A percentile compares a stretch with the other conserved stretches of the same genome.
Conservation (phyloP, 2,888 invertebrate species). For the Dicroscelio sp. region DNA sequence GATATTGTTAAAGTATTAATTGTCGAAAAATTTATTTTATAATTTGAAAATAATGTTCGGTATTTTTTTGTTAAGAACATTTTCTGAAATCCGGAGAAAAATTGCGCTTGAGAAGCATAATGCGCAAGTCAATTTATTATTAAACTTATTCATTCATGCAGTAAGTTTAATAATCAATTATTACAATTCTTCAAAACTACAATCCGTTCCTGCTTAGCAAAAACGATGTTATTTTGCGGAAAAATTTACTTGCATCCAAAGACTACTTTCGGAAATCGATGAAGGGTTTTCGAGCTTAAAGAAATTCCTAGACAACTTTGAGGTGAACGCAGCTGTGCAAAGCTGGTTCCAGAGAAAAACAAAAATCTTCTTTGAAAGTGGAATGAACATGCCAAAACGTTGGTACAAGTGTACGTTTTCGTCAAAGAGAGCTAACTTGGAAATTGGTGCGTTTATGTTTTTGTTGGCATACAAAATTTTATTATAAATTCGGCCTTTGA, state of each 20-base stretch:
- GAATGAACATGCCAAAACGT: constrained; percentile 47
- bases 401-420: constrained; percentile 25
- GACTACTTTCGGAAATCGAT: constrained; percentile 19
- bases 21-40: no score
- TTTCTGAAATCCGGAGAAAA: no score
- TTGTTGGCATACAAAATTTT: constrained; percentile 28
- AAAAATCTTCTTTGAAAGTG: constrained; percentile 55
- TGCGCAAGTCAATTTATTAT: no score
- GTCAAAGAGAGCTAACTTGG: constrained; percentile 43
- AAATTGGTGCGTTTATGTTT: constrained; percentile 50
- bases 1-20: no score
- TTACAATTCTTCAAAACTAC: no score
- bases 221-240: no score
- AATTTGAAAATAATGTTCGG: no score
- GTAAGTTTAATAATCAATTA: no score
- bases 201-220: no score
- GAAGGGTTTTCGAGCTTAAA: constrained; percentile 37
- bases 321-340: constrained; percentile 51
- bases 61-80: no score
- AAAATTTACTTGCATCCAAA: constrained; percentile 9
- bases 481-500: constrained; percentile 30
- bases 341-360: constrained; percentile 52
- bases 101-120: no score
- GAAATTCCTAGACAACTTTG: constrained; percentile 56
- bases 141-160: no score